Conservation (phyloP, 2,113 vertebrate genomes). For the Felis chaus region DNA sequence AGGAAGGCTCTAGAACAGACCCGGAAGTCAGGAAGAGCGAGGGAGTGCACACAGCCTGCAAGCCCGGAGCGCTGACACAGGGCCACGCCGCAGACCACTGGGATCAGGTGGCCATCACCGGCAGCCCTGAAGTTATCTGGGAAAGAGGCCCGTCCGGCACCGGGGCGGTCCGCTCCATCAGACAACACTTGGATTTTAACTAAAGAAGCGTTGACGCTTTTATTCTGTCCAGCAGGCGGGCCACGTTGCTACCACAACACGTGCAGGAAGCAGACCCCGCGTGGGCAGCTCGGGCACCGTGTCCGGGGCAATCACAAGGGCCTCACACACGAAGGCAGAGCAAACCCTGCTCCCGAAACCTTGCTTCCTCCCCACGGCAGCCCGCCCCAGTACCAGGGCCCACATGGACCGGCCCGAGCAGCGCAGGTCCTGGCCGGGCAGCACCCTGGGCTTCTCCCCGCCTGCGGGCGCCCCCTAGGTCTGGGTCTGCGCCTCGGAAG, state of each 20-base stretch:
- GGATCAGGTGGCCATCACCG: background rate
- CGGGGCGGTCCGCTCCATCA: background rate
- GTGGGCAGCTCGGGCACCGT: no score
- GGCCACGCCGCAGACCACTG: background rate
- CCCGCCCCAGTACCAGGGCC: background rate
- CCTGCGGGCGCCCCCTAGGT: background rate
- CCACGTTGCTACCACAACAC: background rate
- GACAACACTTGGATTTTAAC: background rate
- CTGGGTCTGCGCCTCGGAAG: background rate
- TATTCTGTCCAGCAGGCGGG: background rate
- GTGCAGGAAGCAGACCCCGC: background rate
- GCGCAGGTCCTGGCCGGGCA: no score
- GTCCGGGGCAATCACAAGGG: no score
- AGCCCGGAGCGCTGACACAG: background rate
- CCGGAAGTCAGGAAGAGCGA: slow-evolving; percentile 71
- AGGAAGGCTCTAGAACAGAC: slow-evolving; percentile 65
- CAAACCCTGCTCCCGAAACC: background rate
- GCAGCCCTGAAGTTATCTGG: slow-evolving; percentile 28
- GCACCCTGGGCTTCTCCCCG: background rate
- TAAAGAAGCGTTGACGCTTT: background rate
- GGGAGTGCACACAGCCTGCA: slow-evolving; percentile 56
- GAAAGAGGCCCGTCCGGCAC: slow-evolving; percentile 1
- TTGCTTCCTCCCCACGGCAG: background rate
- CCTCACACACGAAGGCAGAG: background rate
- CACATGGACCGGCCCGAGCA: background rate